A percentile compares a stretch with the other conserved stretches of the same genome.
These are phyloP conservation scores for Tragulus kanchil DNA, from an alignment of 2,113 vertebrate species.

Conservation along the genomic window DNA sequence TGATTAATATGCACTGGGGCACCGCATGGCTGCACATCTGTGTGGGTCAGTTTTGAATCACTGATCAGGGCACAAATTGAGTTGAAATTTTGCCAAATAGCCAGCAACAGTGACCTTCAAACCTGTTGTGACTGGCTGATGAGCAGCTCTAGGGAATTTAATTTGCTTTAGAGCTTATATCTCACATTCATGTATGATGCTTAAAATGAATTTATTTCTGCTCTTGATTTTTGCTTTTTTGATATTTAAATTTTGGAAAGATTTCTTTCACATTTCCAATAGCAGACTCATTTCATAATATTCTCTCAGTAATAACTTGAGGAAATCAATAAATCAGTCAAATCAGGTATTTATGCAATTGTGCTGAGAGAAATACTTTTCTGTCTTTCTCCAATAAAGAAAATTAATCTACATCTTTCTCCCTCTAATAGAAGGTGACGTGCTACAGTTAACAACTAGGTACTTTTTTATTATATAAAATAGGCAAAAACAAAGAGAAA, in stretches of 20 bases:
- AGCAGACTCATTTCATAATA: neutral
- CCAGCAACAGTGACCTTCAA: constrained; percentile 79
- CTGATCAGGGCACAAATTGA: constrained; percentile 76
- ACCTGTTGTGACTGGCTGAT: constrained; percentile 60
- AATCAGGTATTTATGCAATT: neutral
- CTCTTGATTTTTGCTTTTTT: constrained; percentile 50
- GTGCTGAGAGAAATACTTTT: neutral
- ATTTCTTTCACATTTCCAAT: neutral
- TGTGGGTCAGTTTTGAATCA: constrained; percentile 82
- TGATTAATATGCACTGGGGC: constrained; percentile 71
- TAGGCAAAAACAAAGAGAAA: constrained; percentile 41
- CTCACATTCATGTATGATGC: constrained; percentile 36
- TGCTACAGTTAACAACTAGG: neutral
- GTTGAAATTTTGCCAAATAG: constrained; percentile 79
- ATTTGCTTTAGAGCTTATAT: constrained; percentile 66
- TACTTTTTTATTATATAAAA: constrained; percentile 19
- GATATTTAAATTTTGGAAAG: constrained; percentile 25
- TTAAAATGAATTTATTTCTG: constrained; percentile 58
- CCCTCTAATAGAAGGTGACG: neutral
- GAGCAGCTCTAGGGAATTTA: constrained; percentile 66
- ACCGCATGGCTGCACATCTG: constrained; percentile 81
- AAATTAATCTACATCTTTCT: constrained; percentile 21
- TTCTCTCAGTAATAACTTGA: constrained; percentile 16
- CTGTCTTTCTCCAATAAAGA: neutral
- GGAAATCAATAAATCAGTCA: neutral